Percentiles rank a stretch among this genome's conserved stretches.
These are phyloP conservation scores for Hemiscyllium ocellatum DNA, from an alignment of 2,113 vertebrate species.

Conservation along the genomic window DNA sequence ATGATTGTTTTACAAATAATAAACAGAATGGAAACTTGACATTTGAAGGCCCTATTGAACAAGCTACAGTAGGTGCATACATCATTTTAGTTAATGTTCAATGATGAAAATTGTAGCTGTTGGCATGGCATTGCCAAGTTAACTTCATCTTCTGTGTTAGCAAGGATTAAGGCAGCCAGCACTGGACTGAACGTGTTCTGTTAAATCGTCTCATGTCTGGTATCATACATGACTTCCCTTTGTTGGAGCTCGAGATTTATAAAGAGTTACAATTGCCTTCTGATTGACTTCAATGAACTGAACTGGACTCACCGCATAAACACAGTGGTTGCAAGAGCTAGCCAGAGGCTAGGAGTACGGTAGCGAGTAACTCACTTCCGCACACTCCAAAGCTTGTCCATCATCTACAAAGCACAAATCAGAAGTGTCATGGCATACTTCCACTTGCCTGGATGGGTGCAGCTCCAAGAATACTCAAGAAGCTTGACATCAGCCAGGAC, in stretches of 20 bases:
- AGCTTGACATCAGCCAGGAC: too few relatives aligned
- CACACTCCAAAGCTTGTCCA: too few relatives aligned
- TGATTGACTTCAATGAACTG: neutral
- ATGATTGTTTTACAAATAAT: neutral
- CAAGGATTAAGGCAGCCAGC: neutral
- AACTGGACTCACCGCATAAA: too few relatives aligned
- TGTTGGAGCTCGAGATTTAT: neutral
- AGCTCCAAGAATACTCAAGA: too few relatives aligned
- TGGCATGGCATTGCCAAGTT: neutral
- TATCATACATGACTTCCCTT: neutral
- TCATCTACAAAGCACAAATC: too few relatives aligned
- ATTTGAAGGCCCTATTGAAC: neutral
- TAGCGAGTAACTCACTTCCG: too few relatives aligned
- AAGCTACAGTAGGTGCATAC: neutral
- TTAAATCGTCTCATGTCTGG: neutral
- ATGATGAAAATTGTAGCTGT: neutral
- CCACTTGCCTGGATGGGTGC: too few relatives aligned
- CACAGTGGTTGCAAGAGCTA: too few relatives aligned
- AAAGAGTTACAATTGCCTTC: neutral
- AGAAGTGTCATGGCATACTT: too few relatives aligned
- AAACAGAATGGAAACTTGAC: neutral
- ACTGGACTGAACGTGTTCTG: neutral
- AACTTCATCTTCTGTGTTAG: neutral
- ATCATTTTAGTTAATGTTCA: neutral
- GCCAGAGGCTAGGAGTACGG: too few relatives aligned